Evolutionary conservation across 2,113 vertebrate genomes (phyloP), one percentile per base, ranked within the genome.

Genomic region (Blennius ocellaris): DNA sequence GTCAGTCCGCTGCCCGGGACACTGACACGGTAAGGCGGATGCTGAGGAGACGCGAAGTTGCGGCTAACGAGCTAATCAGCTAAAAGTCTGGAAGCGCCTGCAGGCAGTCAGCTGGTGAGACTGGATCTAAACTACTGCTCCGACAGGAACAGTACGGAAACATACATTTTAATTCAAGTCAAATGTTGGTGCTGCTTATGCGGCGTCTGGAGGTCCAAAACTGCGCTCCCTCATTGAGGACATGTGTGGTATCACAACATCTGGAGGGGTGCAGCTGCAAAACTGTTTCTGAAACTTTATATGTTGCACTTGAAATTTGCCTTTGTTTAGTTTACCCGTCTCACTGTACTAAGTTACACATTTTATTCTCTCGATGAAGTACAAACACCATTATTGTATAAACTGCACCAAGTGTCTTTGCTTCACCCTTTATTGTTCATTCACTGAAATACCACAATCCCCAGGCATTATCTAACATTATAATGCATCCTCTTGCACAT

Each of bases 11-110:
- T 47, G 63, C 49, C 48, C 64, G 6, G 85, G 87, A 80, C 69
- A 40, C 60, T 61, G 71, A 67, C 57, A 44, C 80, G 89, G 87
- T 90, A 81, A 92, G 89, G 85, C 85, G 78, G 81, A 56, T 30
- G 48, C 71, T 30, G 61, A 12, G 17, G 51, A 43, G 49, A 40
- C 30, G 76, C 79, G 30, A 10, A 60, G 21, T 16, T 16, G 21
- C 2, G 44, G 73, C 53, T 67, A 59, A 73, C 67, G 48, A 45
- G 54, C 17, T 38, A 52, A 59, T 50, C 15, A 16, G 36, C 69
- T 47, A 7, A 53, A 48, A 15, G 21, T 52, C 7, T 43, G 39
- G 47, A 14, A 11, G 41, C n/a, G 12, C n/a, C 10, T 47, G 45
- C 14, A 7, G 38, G 15, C 9, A 38, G 12, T 17, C 15, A 3